Base-by-base conservation (phyloP, 2,888 invertebrate species). In the Masnerella sp. region DNA sequence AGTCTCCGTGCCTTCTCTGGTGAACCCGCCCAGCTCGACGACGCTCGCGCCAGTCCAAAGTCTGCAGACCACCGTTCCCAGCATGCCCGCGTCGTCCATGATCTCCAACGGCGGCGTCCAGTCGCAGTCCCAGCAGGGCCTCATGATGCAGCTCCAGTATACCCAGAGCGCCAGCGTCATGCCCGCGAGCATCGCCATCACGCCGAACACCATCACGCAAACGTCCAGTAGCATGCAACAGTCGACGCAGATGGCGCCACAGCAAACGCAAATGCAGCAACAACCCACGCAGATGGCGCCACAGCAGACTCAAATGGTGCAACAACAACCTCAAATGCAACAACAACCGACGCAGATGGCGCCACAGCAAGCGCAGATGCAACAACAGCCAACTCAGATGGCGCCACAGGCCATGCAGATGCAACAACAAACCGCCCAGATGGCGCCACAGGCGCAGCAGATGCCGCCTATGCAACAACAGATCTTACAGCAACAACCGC, bases 131-230 rank as follows among this genome's bases (percentile, higher is more conserved):
- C 84, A 84, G 54, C 84, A 81, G 43, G 82, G 78, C 58, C 72
- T 85, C 20, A 61, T 84, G 45, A 61, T 83, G 64, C 85, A 85
- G 47, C 75, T 84, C 75, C 84, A 83, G 42, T 84, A 84, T 73
- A 58, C 80, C 2, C 83, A 83, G 59, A 79, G 45, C 56, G 42
- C 80, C 2, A 80, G 58, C 83, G 80, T 65, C 81, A 82, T 81
- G 40, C 59, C 82, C 3, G 76, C 77, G 2, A 25, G 67, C 5
- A 59, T 74, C 2, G 32, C 58, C 2, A 62, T 74, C 0, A 62
- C 65, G 14, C 61, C 77, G 2, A 68, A 59, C 25, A 17, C 64
- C 0, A 74, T 52, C 14, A 18, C 77, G 5, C 78, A 79, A 40
- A 28, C 59, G 5, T 40, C 74, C 5, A 73, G 36, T n/a, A 68